Evolutionary conservation across 1,140 invertebrate species (phyloP).

Genomic region (Pinna nobilis): DNA sequence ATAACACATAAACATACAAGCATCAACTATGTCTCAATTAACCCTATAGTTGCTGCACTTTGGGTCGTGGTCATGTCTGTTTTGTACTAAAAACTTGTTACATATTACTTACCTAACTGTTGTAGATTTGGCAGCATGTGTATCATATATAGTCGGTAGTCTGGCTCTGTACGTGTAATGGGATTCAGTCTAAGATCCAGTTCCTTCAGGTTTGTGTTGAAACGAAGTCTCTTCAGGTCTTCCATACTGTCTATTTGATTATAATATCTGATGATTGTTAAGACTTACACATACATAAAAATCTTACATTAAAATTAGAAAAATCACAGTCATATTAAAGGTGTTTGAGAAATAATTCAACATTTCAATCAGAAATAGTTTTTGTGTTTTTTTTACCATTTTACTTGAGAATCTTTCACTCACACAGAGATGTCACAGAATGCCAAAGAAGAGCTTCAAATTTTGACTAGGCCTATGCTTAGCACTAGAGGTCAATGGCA

Average conservation of each 20-base stretch:
- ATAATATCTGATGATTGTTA: slow-evolving; percentile 68
- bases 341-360: too few relatives aligned
- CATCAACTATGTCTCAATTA: neutral
- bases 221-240: slow-evolving; percentile 68
- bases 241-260: slow-evolving; percentile 72
- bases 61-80: neutral
- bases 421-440: too few relatives aligned
- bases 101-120: slow-evolving; percentile 63
- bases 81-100: neutral
- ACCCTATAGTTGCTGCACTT: neutral
- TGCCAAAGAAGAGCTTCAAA: too few relatives aligned
- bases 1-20: neutral
- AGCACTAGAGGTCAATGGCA: too few relatives aligned
- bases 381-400: too few relatives aligned
- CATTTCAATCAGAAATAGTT: too few relatives aligned
- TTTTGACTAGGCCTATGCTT: too few relatives aligned
- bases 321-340: too few relatives aligned
- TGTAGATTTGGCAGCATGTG: slow-evolving; percentile 73
- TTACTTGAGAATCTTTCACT: too few relatives aligned
- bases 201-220: slow-evolving; percentile 68
- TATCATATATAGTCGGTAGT: slow-evolving; percentile 74
- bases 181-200: slow-evolving; percentile 74
- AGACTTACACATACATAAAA: slow-evolving; percentile 11
- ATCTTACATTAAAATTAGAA: too few relatives aligned
- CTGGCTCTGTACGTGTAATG: slow-evolving; percentile 72